Conservation (phyloP, 2,888 invertebrate species). For the Caradrina kadenii region DNA sequence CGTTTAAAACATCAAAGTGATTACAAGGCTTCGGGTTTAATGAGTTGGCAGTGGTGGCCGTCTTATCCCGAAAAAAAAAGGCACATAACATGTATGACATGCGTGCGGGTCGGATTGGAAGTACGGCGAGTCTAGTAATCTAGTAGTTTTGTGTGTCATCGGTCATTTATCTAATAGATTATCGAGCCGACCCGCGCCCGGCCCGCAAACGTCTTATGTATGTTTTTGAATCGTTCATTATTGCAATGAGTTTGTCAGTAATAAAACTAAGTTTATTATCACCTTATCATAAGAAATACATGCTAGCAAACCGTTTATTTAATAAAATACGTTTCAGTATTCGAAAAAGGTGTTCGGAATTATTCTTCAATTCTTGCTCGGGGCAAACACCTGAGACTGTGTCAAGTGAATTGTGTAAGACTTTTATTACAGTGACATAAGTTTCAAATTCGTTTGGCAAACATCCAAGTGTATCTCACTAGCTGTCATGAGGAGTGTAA, state of each 20-base stretch:
- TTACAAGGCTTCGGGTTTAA: too few relatives aligned
- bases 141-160: too few relatives aligned
- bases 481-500: conserved; percentile 75
- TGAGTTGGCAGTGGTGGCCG: neutral
- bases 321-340: conserved; percentile 69
- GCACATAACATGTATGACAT: neutral
- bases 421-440: conserved; percentile 49
- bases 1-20: neutral
- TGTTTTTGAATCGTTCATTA: neutral
- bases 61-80: neutral
- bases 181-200: neutral
- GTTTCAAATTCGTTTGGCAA: conserved; percentile 53
- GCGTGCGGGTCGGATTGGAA: too few relatives aligned
- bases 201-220: neutral
- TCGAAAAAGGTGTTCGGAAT: conserved; percentile 73
- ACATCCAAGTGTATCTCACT: conserved; percentile 68
- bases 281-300: conserved; percentile 40
- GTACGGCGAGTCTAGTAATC: too few relatives aligned
- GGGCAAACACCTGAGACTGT: conserved; percentile 78
- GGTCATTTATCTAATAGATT: neutral
- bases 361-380: conserved; percentile 81
- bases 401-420: conserved; percentile 54
- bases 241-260: neutral
- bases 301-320: conserved; percentile 58
- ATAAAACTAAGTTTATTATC: neutral